Conservation (phyloP, 2,797 vertebrate genomes). For the Perodicticus potto region DNA sequence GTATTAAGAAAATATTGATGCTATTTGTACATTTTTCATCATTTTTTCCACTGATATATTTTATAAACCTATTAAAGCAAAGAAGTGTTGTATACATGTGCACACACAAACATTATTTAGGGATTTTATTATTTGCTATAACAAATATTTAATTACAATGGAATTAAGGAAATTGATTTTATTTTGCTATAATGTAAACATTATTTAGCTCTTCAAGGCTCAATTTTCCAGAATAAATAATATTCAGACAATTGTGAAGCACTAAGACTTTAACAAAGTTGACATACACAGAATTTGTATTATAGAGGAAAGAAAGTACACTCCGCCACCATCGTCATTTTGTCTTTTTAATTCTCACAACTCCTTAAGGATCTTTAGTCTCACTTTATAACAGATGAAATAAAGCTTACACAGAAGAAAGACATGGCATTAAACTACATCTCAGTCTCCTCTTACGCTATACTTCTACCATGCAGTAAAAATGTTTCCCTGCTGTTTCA, state of each 20-base stretch:
- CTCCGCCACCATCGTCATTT: not conserved
- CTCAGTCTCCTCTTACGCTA: not conserved
- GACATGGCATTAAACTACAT: not conserved
- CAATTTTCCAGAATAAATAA: slow-evolving; percentile 28
- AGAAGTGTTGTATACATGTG: not conserved
- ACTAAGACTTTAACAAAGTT: slow-evolving; percentile 9
- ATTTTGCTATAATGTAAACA: not conserved
- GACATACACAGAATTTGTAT: not conserved
- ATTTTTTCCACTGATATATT: not conserved
- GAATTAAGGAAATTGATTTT: not conserved
- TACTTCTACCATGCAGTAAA: not conserved
- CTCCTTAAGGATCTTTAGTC: not conserved
- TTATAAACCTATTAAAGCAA: not conserved
- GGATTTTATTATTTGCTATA: not conserved
- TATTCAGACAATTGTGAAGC: not conserved
- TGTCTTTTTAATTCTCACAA: not conserved
- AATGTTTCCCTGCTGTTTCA: not conserved
- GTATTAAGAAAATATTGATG: not conserved
- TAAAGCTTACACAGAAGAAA: not conserved
- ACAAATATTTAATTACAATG: not conserved
- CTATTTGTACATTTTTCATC: not conserved
- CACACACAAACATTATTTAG: not conserved
- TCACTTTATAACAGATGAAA: not conserved
- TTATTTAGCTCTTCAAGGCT: not conserved
- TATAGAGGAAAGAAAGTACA: not conserved